Percentiles rank a stretch among this genome's conserved stretches.
Evolutionary conservation across 64 coral and sea anemone species (phyloP).

Genomic region (Catalaphyllia jardinei): DNA sequence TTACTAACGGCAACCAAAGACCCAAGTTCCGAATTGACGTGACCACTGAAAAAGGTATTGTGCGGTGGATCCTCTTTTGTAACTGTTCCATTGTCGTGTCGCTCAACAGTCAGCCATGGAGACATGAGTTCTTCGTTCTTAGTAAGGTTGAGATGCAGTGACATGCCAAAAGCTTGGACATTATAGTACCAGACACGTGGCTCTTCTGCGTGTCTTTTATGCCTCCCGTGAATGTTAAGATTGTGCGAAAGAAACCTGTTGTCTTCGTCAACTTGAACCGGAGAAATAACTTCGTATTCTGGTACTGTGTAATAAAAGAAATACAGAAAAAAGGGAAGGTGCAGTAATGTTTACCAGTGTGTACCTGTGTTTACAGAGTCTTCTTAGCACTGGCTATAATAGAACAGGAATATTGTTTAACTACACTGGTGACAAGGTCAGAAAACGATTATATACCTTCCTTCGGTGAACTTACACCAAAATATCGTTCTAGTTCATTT

Average conservation of each 20-base stretch:
- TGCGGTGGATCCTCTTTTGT: constrained; percentile 19
- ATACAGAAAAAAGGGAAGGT: too few species aligned
- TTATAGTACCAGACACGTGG: constrained; percentile 54
- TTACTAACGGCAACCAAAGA: constrained; percentile 60
- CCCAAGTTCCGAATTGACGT: constrained; percentile 37
- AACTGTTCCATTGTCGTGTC: constrained; percentile 53
- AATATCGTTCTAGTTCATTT: constrained; percentile 68
- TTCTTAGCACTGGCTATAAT: too few species aligned
- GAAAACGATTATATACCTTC: constrained; percentile 24
- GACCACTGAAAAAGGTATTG: constrained; percentile 43
- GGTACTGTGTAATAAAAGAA: constrained; percentile 31
- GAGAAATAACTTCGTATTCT: constrained; percentile 52
- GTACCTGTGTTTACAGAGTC: too few species aligned
- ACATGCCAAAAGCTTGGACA: constrained; percentile 59
- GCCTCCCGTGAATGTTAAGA: constrained; percentile 30
- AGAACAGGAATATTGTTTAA: too few species aligned
- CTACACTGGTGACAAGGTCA: too few species aligned
- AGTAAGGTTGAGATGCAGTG: constrained; percentile 60
- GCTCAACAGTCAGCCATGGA: constrained; percentile 48
- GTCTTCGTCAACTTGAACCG: constrained; percentile 53
- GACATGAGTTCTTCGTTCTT: constrained; percentile 24
- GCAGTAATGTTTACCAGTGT: too few species aligned
- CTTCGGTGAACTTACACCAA: constrained; percentile 46
- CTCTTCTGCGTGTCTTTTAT: constrained; percentile 39
- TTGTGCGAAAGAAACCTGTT: constrained; percentile 53